Percentiles rank a stretch among this genome's conserved stretches.
Conservation (phyloP, 2,113 vertebrate species). For the Sinocyclocheilus grahami region DNA sequence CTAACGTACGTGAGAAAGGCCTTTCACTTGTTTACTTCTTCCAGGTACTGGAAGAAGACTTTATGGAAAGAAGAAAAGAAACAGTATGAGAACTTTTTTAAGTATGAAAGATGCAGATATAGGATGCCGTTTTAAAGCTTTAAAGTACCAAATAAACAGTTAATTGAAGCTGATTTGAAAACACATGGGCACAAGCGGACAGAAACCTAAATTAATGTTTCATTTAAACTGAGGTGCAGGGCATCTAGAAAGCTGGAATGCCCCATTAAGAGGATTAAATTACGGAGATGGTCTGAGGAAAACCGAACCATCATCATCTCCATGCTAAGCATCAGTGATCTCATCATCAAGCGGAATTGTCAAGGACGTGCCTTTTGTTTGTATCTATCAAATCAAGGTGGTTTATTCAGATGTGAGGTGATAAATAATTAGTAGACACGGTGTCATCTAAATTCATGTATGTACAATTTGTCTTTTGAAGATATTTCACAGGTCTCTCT, state of each 20-base stretch:
- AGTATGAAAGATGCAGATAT: background rate
- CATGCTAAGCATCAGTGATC: constrained; percentile 10
- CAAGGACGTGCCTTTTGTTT: constrained; percentile 31
- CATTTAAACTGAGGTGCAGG: background rate
- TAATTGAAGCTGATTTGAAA: background rate
- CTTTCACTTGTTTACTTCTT: constrained; percentile 48
- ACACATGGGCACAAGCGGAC: background rate
- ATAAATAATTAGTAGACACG: constrained; percentile 42
- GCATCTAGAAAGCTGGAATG: background rate
- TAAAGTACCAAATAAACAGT: background rate
- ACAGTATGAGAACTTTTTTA: constrained; percentile 16
- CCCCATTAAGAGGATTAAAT: constrained; percentile 20
- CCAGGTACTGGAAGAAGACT: constrained; percentile 28
- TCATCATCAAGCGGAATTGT: constrained; percentile 34
- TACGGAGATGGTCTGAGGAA: background rate
- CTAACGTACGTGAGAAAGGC: constrained; percentile 29
- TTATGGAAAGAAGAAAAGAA: background rate
- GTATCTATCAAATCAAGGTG: constrained; percentile 16
- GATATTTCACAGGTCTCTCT: constrained; percentile 39
- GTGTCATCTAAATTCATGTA: constrained; percentile 58
- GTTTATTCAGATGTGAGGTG: constrained; percentile 22
- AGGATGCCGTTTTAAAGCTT: background rate
- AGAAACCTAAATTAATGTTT: background rate
- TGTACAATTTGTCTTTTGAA: constrained; percentile 55
- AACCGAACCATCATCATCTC: background rate